Conservation (phyloP, 2,888 invertebrate species). For the Idaea dimidiata region DNA sequence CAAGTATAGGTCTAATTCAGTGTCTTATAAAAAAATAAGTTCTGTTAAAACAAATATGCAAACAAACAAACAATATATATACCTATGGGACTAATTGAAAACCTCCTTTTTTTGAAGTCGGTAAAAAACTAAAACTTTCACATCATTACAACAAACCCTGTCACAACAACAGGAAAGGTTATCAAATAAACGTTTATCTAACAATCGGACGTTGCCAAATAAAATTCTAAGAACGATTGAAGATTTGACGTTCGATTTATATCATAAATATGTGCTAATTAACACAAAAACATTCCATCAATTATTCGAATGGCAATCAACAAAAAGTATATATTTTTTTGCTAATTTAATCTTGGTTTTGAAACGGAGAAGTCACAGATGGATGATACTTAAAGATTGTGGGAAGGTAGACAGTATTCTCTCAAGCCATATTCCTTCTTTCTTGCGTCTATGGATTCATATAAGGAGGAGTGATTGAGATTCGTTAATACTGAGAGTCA, state of each 20-base stretch:
- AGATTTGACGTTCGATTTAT: neutral
- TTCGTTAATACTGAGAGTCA: no score
- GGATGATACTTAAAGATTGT: neutral
- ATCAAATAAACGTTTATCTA: neutral
- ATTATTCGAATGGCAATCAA: conserved; percentile 28
- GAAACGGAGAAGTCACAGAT: neutral
- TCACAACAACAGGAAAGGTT: neutral
- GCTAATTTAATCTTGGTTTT: neutral
- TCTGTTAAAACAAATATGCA: no score
- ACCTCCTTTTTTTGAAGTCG: no score
- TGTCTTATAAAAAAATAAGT: no score
- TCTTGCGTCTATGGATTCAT: no score
- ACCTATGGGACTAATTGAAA: no score
- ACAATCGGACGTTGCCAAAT: neutral
- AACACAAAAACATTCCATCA: conserved; percentile 37
- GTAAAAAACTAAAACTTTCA: neutral
- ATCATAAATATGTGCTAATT: neutral
- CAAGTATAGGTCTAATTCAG: no score
- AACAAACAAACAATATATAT: no score
- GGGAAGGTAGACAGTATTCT: neutral
- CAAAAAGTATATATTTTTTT: neutral
- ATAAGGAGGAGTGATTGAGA: no score
- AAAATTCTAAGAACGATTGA: neutral
- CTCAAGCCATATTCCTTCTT: neutral
- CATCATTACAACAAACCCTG: neutral